Evolutionary conservation across 2,888 invertebrate species (phyloP).

Genomic region (Dynastes hyllus): DNA sequence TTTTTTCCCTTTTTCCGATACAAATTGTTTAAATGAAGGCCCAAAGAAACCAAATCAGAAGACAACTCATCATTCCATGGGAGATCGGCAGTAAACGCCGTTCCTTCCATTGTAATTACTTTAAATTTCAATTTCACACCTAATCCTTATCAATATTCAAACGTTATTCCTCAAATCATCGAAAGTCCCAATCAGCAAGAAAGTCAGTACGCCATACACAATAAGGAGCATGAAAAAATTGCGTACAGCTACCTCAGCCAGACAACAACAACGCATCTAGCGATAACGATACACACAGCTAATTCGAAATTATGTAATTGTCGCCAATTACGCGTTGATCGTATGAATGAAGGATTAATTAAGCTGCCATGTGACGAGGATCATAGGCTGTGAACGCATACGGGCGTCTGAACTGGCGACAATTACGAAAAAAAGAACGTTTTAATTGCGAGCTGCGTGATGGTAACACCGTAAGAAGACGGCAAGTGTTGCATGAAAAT

Average conservation of each 20-base stretch:
- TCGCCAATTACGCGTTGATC: constrained; percentile 26
- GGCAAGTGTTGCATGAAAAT: constrained; percentile 34
- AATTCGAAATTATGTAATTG: constrained; percentile 20
- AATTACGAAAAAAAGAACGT: constrained; percentile 31
- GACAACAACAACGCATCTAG: neutral
- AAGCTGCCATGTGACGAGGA: neutral
- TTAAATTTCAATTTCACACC: constrained; percentile 10
- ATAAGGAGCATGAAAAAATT: neutral
- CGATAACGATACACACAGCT: constrained; percentile 4
- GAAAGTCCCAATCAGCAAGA: constrained; percentile 24
- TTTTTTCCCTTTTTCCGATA: too few species aligned
- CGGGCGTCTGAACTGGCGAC: constrained; percentile 36
- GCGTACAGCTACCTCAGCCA: constrained; percentile 4
- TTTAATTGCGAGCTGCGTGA: constrained; percentile 45
- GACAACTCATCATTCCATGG: too few species aligned
- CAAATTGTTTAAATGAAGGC: too few species aligned
- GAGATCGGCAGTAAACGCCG: neutral
- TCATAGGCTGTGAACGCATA: neutral
- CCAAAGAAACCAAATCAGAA: neutral
- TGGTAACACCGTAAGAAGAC: constrained; percentile 17
- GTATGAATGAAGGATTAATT: constrained; percentile 27
- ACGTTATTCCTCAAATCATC: neutral
- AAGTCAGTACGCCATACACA: neutral
- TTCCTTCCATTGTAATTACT: neutral
- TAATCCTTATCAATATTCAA: constrained; percentile 4